Conservation (phyloP, 2,113 vertebrate genomes). For the Apteryx owenii region DNA sequence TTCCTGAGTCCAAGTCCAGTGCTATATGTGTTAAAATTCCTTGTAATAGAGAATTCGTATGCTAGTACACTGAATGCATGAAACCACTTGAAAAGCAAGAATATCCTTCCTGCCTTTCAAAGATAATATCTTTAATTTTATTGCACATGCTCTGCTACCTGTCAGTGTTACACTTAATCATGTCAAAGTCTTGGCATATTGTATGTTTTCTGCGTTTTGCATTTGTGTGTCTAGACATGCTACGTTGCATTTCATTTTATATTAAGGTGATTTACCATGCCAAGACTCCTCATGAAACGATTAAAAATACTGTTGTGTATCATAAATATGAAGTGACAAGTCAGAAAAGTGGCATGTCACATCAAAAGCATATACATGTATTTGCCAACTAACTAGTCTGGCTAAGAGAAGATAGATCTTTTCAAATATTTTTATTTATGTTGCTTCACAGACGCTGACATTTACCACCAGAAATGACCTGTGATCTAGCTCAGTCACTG, state of each 20-base stretch:
- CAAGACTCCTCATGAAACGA: slow-evolving; percentile 1
- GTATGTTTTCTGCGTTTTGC: not conserved
- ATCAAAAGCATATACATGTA: not conserved
- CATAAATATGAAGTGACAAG: not conserved
- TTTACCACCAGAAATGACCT: not conserved
- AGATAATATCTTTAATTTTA: not conserved
- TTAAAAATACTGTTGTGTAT: not conserved
- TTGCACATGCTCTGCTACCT: not conserved
- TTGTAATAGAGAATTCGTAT: not conserved
- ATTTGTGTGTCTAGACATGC: not conserved
- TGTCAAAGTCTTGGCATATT: not conserved
- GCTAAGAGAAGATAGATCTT: not conserved
- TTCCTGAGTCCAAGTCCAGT: not conserved
- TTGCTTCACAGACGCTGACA: not conserved
- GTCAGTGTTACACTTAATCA: not conserved
- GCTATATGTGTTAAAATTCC: not conserved
- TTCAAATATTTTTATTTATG: not conserved
- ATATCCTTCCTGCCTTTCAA: not conserved
- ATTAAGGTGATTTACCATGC: slow-evolving; percentile 5
- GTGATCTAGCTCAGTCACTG: not conserved
- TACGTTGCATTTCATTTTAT: not conserved
- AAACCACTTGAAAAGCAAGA: not conserved
- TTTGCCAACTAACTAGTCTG: not conserved
- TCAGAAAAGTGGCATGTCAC: not conserved
- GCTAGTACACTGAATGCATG: not conserved